These are phyloP conservation scores for Echinarachnius parma DNA, from an alignment of 53 echinoderm and acorn worm species.

Conservation along the genomic window DNA sequence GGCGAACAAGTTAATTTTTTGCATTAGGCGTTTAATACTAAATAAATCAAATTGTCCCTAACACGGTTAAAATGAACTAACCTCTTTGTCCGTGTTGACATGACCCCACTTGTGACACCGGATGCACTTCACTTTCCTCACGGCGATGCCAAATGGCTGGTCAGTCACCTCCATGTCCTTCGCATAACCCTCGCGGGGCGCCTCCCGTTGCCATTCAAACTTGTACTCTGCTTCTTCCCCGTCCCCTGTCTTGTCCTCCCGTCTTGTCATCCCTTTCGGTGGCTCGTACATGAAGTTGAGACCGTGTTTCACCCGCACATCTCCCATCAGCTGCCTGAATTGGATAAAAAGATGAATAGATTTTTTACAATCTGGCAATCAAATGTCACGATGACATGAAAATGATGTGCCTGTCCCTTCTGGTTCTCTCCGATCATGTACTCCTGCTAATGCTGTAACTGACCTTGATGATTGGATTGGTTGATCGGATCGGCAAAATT, in stretches of 20 bases:
- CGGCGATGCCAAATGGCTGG: slow-evolving; percentile 67
- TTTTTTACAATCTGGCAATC: too few relatives aligned
- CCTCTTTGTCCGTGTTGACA: slow-evolving; percentile 94
- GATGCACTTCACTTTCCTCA: slow-evolving; percentile 82
- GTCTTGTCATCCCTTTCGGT: slow-evolving; percentile 76
- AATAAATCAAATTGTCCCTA: too few relatives aligned
- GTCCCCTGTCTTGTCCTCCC: slow-evolving; percentile 45
- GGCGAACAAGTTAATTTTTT: too few relatives aligned
- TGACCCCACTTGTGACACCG: slow-evolving; percentile 91
- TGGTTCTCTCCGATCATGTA: too few relatives aligned
- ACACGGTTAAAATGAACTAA: too few relatives aligned
- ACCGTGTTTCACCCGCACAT: slow-evolving; percentile 93
- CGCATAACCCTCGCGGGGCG: slow-evolving; percentile 62
- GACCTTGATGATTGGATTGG: too few relatives aligned
- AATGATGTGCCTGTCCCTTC: too few relatives aligned
- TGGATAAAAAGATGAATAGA: too few relatives aligned
- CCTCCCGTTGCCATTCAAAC: slow-evolving; percentile 85
- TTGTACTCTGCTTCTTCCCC: slow-evolving; percentile 67
- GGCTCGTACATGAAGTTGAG: slow-evolving; percentile 97
- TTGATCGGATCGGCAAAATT: too few relatives aligned
- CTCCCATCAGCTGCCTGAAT: slow-evolving; percentile 82
- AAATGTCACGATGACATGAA: too few relatives aligned
- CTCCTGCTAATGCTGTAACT: too few relatives aligned
- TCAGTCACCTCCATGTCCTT: slow-evolving; percentile 59
- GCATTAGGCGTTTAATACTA: too few relatives aligned